phyloP scores from a whole-genome alignment of 2,797 vertebrate genomes.

The Falco biarmicus region DNA sequence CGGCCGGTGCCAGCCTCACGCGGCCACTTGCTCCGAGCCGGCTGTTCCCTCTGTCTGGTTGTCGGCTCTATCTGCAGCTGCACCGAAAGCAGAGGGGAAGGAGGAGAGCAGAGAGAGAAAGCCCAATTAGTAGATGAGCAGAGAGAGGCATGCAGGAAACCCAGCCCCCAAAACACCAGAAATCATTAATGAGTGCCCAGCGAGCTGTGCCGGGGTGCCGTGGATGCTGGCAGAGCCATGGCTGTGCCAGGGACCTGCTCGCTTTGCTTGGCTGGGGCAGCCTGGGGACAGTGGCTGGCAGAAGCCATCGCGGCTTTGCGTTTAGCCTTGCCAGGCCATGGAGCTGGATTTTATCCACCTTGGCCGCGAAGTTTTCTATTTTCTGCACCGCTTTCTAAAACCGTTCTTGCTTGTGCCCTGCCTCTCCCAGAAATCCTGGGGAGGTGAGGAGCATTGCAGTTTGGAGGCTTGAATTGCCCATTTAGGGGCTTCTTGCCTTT shows the following conservation, averaged over 20 bases:
- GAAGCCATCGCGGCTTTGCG: not conserved
- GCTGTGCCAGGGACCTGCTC: not conserved
- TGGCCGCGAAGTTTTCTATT: conserved; percentile 13
- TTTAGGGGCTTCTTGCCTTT: conserved; percentile 43
- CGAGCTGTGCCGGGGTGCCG: not conserved
- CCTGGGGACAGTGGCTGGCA: not conserved
- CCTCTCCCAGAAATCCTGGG: not conserved
- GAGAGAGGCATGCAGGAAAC: conserved; percentile 76
- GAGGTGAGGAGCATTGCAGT: not conserved
- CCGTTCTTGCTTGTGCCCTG: not conserved
- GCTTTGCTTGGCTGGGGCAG: not conserved
- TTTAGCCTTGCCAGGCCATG: not conserved
- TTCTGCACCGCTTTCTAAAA: conserved; percentile 19
- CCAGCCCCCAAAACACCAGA: conserved; percentile 40
- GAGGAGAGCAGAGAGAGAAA: conserved; percentile 69
- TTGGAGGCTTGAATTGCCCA: not conserved
- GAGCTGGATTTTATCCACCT: conserved; percentile 12
- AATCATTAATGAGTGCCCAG: not conserved
- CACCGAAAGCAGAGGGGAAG: conserved; percentile 65
- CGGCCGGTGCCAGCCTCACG: conserved; percentile 53
- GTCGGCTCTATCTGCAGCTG: conserved; percentile 81
- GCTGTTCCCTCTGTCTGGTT: conserved; percentile 77
- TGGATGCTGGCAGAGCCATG: accelerated
- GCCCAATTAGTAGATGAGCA: conserved; percentile 76
- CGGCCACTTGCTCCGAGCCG: conserved; percentile 67